phyloP scores from a whole-genome alignment of 2,888 invertebrate genomes.

The Apamea crenata region DNA sequence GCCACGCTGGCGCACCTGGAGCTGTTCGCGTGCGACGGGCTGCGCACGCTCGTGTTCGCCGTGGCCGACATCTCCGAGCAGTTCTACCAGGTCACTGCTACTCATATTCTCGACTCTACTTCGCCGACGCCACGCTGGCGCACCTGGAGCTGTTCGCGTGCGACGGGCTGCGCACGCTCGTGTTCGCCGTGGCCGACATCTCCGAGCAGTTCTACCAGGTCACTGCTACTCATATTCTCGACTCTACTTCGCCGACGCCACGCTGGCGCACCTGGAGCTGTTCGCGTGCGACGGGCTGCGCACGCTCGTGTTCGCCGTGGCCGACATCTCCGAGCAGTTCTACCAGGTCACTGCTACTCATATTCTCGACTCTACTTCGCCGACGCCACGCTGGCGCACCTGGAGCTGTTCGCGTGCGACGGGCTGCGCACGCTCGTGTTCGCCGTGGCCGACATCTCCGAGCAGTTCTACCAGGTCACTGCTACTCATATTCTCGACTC shows the following conservation, averaged over 20 bases:
- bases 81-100: conserved; percentile 91
- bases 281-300: conserved; percentile 98
- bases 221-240: too few species aligned
- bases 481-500: fast-evolving
- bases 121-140: conserved; percentile 92
- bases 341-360: conserved; percentile 90
- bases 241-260: conserved; percentile 91
- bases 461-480: conserved; percentile 92
- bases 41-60: conserved; percentile 98
- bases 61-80: conserved; percentile 94
- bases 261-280: conserved; percentile 96
- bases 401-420: conserved; percentile 97
- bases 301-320: conserved; percentile 97
- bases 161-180: conserved; percentile 97
- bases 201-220: conserved; percentile 93
- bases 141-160: conserved; percentile 98
- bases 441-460: conserved; percentile 95
- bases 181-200: conserved; percentile 96
- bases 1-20: conserved; percentile 96
- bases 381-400: conserved; percentile 94
- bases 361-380: conserved; percentile 79
- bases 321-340: conserved; percentile 94
- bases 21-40: conserved; percentile 97
- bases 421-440: conserved; percentile 98
- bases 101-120: conserved; percentile 57